A percentile compares a stretch with the other conserved stretches of the same genome.
Conservation (phyloP, 2,113 vertebrate genomes). For the Ceyx cyanopectus region DNA sequence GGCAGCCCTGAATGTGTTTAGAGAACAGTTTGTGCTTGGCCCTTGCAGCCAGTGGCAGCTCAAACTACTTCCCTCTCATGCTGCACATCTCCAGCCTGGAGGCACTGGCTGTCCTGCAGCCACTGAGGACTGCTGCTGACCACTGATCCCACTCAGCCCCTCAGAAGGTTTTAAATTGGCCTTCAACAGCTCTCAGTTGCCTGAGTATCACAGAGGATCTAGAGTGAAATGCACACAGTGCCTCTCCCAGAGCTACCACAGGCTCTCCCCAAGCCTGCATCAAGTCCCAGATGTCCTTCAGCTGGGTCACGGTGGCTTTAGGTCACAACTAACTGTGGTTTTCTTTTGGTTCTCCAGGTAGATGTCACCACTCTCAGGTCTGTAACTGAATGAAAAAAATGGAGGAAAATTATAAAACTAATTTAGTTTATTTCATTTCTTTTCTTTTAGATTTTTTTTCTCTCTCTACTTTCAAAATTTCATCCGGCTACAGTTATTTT, state of each 20-base stretch:
- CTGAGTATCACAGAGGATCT: background rate
- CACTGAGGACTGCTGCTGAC: background rate
- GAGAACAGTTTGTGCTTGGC: background rate
- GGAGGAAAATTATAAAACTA: background rate
- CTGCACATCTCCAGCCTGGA: too few species aligned
- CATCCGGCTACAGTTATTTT: background rate
- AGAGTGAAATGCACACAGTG: background rate
- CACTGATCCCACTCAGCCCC: background rate
- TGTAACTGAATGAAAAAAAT: background rate
- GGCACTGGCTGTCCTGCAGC: background rate
- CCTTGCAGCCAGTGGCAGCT: background rate
- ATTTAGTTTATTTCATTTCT: background rate
- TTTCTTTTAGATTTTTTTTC: background rate
- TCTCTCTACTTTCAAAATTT: background rate
- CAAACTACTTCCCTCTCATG: too few species aligned
- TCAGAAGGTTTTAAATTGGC: background rate
- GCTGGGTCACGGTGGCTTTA: background rate
- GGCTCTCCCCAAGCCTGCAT: background rate
- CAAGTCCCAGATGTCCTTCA: background rate
- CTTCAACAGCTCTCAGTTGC: background rate
- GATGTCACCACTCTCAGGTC: accelerated
- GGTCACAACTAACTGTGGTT: background rate
- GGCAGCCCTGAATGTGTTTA: accelerated
- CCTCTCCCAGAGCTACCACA: background rate
- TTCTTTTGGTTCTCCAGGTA: background rate